Conservation (phyloP, 2,888 invertebrate species). For the Spisula subtruncata region DNA sequence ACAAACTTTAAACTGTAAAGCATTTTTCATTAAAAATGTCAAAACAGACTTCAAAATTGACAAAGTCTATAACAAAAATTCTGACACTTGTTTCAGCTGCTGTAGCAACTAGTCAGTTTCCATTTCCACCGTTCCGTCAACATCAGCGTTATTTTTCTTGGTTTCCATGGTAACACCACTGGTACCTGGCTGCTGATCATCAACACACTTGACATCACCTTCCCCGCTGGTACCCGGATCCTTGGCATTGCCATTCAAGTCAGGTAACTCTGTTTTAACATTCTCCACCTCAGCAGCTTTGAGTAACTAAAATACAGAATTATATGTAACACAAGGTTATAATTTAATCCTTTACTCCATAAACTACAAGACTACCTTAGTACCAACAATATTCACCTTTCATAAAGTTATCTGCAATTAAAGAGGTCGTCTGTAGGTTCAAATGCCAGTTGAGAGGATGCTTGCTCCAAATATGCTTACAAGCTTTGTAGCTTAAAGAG, state of each 20-base stretch:
- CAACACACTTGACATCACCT: neutral
- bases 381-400: too few relatives aligned
- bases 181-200: conserved; percentile 16
- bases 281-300: conserved; percentile 34
- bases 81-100: neutral
- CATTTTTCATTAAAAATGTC: too few relatives aligned
- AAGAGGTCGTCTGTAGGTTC: too few relatives aligned
- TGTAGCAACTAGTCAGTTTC: conserved; percentile 29
- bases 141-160: neutral
- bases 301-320: conserved; percentile 16
- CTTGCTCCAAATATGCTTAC: too few relatives aligned
- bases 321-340: neutral
- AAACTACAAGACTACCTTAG: too few relatives aligned
- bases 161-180: conserved; percentile 28
- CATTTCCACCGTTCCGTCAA: conserved; percentile 22
- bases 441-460: too few relatives aligned
- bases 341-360: too few relatives aligned
- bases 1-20: neutral
- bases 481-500: too few relatives aligned
- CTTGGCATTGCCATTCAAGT: neutral
- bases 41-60: neutral
- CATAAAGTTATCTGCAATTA: too few relatives aligned
- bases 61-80: neutral
- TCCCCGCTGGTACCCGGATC: neutral
- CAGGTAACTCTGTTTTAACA: neutral